Evolutionary conservation across 2,888 invertebrate species (phyloP).

Genomic region (Trissolcus brochymenae): DNA sequence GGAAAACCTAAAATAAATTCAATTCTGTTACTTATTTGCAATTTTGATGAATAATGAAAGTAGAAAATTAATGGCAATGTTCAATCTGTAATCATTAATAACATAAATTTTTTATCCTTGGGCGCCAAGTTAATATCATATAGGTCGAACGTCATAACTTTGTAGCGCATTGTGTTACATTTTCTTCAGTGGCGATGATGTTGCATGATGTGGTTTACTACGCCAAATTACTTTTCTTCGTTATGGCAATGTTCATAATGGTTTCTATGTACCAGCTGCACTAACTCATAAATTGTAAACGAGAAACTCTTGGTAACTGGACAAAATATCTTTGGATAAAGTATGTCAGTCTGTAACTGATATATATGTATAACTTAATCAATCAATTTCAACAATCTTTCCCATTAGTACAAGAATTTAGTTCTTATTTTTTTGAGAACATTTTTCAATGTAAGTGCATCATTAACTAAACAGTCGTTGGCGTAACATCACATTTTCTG

Average conservation of each 20-base stretch:
- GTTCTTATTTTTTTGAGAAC: background rate
- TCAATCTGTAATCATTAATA: too few species aligned
- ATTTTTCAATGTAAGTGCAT: background rate
- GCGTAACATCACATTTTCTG: conserved; percentile 8
- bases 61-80: too few species aligned
- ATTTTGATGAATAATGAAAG: too few species aligned
- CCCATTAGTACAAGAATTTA: too few species aligned
- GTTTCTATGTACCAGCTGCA: conserved; percentile 43
- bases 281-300: conserved; percentile 38
- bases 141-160: conserved; percentile 13
- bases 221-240: conserved; percentile 44
- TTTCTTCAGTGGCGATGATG: conserved; percentile 42
- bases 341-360: background rate
- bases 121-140: too few species aligned
- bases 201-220: conserved; percentile 43
- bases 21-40: too few species aligned
- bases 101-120: too few species aligned
- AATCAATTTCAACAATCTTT: too few species aligned
- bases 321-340: too few species aligned
- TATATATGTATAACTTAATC: background rate
- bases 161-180: conserved; percentile 23
- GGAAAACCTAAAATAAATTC: too few species aligned
- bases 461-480: conserved; percentile 21
- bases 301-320: conserved; percentile 14
- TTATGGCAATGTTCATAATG: conserved; percentile 30